phyloP scores from a whole-genome alignment of 2,797 vertebrate genomes.

The Pseudochirops corinnae region DNA sequence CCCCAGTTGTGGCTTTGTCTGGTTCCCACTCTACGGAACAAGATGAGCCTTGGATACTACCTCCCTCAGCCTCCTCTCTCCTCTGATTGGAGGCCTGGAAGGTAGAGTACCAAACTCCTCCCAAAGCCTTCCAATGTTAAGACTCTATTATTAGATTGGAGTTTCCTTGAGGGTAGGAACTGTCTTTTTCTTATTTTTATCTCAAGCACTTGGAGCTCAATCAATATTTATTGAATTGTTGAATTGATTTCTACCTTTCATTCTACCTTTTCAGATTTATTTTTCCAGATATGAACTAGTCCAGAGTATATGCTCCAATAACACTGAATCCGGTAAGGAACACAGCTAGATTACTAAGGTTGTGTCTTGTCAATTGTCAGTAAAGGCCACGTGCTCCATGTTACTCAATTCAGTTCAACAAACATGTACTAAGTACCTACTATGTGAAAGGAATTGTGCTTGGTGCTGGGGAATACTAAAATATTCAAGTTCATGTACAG shows the following conservation, averaged over 20 bases:
- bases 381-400: not conserved
- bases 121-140: not conserved
- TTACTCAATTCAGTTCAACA: not conserved
- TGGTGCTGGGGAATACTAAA: not conserved
- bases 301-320: not conserved
- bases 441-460: not conserved
- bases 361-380: not conserved
- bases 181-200: not conserved
- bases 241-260: not conserved
- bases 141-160: not conserved
- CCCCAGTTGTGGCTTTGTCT: not conserved
- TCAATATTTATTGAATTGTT: not conserved
- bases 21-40: not conserved
- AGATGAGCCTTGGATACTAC: not conserved
- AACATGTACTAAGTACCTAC: not conserved
- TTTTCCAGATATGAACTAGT: conserved; percentile 7
- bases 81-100: not conserved
- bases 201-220: not conserved
- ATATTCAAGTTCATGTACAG: not conserved
- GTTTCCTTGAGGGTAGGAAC: not conserved
- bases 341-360: not conserved
- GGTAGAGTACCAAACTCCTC: not conserved
- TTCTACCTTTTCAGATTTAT: not conserved
- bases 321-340: not conserved
- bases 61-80: not conserved